Evolutionary conservation across 1,140 invertebrate species (phyloP).

Genomic region (Drosophila nasuta): DNA sequence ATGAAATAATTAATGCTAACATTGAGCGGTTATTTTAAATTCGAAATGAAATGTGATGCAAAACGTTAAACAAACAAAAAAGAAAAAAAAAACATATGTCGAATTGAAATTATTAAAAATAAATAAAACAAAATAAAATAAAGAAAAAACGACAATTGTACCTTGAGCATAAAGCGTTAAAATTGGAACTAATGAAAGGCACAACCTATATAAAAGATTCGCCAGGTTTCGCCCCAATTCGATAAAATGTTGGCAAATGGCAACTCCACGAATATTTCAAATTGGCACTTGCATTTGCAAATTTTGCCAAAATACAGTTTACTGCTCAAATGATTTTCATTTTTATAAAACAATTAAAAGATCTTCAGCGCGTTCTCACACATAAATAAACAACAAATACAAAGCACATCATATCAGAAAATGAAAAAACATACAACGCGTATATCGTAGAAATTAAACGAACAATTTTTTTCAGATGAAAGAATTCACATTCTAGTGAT

Average conservation of each 20-base stretch:
- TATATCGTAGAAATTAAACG: constrained; percentile 33
- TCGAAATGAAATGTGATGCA: constrained; percentile 77
- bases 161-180: constrained; percentile 72
- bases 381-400: constrained; percentile 45
- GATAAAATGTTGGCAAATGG: constrained; percentile 34
- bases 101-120: constrained; percentile 60
- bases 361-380: constrained; percentile 32
- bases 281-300: constrained; percentile 73
- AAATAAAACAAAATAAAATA: constrained; percentile 45
- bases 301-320: constrained; percentile 82
- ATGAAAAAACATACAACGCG: constrained; percentile 28
- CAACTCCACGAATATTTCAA: constrained; percentile 43
- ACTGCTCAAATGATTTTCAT: constrained; percentile 47
- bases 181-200: constrained; percentile 67
- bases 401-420: constrained; percentile 62
- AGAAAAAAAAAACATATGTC: constrained; percentile 60
- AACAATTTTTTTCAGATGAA: constrained; percentile 17
- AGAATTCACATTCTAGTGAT: constrained; percentile 1
- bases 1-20: constrained; percentile 56
- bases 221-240: constrained; percentile 72
- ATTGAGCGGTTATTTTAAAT: constrained; percentile 65
- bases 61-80: constrained; percentile 46
- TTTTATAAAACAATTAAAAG: constrained; percentile 1
- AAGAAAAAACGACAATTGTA: constrained; percentile 66
- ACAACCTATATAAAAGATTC: constrained; percentile 44